These are phyloP conservation scores for Carettochelys insculpta DNA, from an alignment of 2,113 vertebrate genomes.

Conservation along the genomic window DNA sequence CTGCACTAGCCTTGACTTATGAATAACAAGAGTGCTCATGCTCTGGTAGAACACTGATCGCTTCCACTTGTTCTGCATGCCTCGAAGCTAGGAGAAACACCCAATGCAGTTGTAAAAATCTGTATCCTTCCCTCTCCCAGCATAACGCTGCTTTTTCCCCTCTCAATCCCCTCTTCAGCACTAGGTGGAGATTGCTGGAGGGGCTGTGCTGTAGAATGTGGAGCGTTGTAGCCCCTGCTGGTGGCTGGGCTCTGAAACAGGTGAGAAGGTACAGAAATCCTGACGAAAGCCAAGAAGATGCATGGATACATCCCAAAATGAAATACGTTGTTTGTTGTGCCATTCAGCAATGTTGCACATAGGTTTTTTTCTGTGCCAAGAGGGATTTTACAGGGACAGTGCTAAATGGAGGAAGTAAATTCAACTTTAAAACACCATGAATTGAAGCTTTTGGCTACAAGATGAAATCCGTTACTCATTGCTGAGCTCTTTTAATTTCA, in stretches of 20 bases:
- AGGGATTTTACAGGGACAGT: slow-evolving; percentile 72
- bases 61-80: neutral
- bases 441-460: slow-evolving; percentile 75
- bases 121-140: accelerated
- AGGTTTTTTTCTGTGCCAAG: slow-evolving; percentile 64
- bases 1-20: neutral
- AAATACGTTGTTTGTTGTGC: slow-evolving; percentile 59
- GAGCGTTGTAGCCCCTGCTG: neutral
- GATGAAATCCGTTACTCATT: slow-evolving; percentile 76
- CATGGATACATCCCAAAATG: slow-evolving; percentile 29
- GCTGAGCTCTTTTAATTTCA: slow-evolving; percentile 73
- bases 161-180: neutral
- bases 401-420: slow-evolving; percentile 80
- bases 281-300: slow-evolving; percentile 36
- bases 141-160: neutral
- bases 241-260: neutral
- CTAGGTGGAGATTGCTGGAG: neutral
- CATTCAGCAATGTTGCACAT: slow-evolving; percentile 19
- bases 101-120: neutral
- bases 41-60: neutral
- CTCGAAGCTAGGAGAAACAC: neutral
- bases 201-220: neutral
- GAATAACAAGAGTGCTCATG: neutral
- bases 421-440: slow-evolving; percentile 75
- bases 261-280: slow-evolving; percentile 21